Evolutionary conservation across 2,888 invertebrate species (phyloP), one percentile per base, ranked within the genome.

Genomic region (Ectropis crepuscularia): DNA sequence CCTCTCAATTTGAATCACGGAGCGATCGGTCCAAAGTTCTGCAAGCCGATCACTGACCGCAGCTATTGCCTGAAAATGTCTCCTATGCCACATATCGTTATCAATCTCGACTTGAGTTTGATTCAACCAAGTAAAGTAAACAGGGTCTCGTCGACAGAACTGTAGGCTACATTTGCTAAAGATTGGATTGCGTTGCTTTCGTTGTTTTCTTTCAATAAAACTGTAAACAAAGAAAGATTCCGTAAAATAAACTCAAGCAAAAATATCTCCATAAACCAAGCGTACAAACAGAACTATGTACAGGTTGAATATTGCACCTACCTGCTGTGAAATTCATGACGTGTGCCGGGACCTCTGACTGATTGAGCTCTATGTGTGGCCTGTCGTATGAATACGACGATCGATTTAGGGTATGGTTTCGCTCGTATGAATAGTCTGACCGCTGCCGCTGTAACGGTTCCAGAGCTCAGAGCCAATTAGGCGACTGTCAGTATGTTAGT

Each of bases 311-410:
- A 86, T 83, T 82, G 80, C 80, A 78, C 67, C 70, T 70, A 76
- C 77, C 80, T 85, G 77, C 83, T 88, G 79, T 81, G 81, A 86
- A 85, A 90, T 90, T 89, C 89, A 90, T 87, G 86, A 86, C 85
- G 79, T 83, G 81, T 77, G 76, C 78, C 77, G 78, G 77, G 78
- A 76, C 76, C 80, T 75, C 82, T 84, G 87, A 86, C 88, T 89
- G 89, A 90, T 89, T 89, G 88, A 80, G 82, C 80, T 73, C 74
- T 78, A 75, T 80, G 79, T 77, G 77, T 75, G 75, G 81, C 82
- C 78, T 82, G 73, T 72, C 69, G 74, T 64, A 63, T 71, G 65
- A 67, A 69, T 64, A 50, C 51, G 55, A 43, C 53, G 47, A 65
- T 67, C 57, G 60, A 71, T 63, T 45, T 48, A 45, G 38, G 57